A percentile compares a stretch with the other conserved stretches of the same genome.
These are phyloP conservation scores for Meliscaeva auricollis DNA, from an alignment of 2,888 invertebrate species.

Conservation along the genomic window DNA sequence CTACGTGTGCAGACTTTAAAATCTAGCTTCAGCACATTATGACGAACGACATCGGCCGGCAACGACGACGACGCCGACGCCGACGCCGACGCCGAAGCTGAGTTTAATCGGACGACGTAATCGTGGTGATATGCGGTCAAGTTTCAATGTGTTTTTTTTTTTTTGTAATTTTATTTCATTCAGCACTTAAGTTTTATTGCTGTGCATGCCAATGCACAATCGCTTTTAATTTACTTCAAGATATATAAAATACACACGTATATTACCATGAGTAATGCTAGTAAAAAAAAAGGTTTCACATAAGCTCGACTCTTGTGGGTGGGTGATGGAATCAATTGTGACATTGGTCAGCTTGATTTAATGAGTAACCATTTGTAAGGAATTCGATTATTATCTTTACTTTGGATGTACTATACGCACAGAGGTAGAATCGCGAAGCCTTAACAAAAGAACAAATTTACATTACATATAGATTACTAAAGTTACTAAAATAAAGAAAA, in stretches of 20 bases:
- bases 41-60: constrained; percentile 16
- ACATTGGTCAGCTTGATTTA: constrained; percentile 17
- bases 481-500: too few relatives aligned
- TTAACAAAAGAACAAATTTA: not conserved
- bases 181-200: constrained; percentile 52
- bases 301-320: constrained; percentile 40
- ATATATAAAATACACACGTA: not conserved
- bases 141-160: constrained; percentile 20
- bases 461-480: too few relatives aligned
- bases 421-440: too few relatives aligned
- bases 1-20: constrained; percentile 46
- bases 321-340: constrained; percentile 43
- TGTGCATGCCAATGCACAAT: constrained; percentile 55
- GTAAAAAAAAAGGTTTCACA: constrained; percentile 26
- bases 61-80: constrained; percentile 17
- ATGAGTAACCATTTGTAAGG: not conserved
- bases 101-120: constrained; percentile 32
- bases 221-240: constrained; percentile 44
- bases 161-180: constrained; percentile 27
- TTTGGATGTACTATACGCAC: not conserved
- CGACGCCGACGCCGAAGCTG: not conserved
- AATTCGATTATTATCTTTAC: not conserved
- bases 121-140: constrained; percentile 58
- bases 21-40: constrained; percentile 7
- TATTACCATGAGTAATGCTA: constrained; percentile 40